Base-by-base conservation (phyloP, 2,113 vertebrate genomes). In the Rhinoptilus africanus region DNA sequence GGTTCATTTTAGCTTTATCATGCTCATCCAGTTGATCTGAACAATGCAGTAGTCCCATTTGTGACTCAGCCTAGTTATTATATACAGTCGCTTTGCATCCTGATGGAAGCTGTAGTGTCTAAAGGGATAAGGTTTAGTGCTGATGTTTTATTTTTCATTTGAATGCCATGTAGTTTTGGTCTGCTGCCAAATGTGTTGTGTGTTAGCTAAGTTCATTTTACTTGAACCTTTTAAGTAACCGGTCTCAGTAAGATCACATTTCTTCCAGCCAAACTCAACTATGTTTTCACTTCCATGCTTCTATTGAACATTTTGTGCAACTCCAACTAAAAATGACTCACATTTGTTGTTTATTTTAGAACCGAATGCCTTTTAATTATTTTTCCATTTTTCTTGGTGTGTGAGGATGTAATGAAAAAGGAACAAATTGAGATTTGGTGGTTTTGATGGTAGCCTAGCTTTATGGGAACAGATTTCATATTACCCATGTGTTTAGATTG, bases 121-220 rank as follows among this genome's bases (percentile, higher is more conserved):
- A 57, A 90, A 81, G 28, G 62, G 48, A 82, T 60, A 32, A 56
- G 47, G 20, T n/a, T 89, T 85, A 88, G 76, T 54, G 50, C 35
- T 88, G 54, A 67, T 73, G 24, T 84, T 95, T 92, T 66, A n/a
- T 78, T 95, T 96, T 95, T 93, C 39, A 39, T 87, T 78, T 81
- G 47, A 78, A 71, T 87, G 62, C 18, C 22, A 3, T 39, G 9
- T 71, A 54, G 39, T 64, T 92, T 68, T 92, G 69, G 32, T 89
- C 89, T 91, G 24, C 51, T 93, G 73, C 39, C 83, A 92, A 67
- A 53, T 68, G 34, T 24, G 5, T 72, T 67, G 14, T 89, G 14
- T 86, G 39, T 81, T 77, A 56, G 14, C 76, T 62, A 69, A 85
- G 28, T 89, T 88, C 9, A 24, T 88, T 92, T 77, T 74, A 69